Conservation (phyloP, 2,888 invertebrate species). For the Sylvicola cinctus region DNA sequence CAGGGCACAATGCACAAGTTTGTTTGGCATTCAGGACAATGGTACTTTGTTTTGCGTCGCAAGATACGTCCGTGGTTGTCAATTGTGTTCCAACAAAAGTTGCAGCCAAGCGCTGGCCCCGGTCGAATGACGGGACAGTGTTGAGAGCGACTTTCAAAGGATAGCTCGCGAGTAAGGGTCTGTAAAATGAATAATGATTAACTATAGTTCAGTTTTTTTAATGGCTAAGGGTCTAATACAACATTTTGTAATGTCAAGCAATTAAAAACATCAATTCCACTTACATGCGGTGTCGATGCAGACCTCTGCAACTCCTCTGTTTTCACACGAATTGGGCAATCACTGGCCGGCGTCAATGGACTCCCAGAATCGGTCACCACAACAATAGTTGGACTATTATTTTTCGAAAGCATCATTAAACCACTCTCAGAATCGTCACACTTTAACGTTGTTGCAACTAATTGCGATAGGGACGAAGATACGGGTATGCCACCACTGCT, state of each 20-base stretch:
- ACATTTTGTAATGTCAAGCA: slow-evolving; percentile 3
- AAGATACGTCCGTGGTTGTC: slow-evolving; percentile 64
- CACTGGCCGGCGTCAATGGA: not conserved
- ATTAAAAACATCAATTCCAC: not conserved
- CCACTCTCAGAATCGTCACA: slow-evolving; percentile 7
- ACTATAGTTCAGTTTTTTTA: slow-evolving; percentile 2
- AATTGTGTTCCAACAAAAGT: slow-evolving; percentile 80
- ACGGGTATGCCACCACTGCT: not conserved
- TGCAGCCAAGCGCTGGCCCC: slow-evolving; percentile 70
- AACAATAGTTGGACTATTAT: slow-evolving; percentile 19
- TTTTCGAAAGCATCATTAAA: slow-evolving; percentile 14
- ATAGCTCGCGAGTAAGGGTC: slow-evolving; percentile 22
- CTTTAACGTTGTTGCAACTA: slow-evolving; percentile 3
- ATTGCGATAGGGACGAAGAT: not conserved
- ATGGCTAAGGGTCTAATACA: slow-evolving; percentile 8
- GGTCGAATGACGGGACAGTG: slow-evolving; percentile 68
- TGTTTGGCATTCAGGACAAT: slow-evolving; percentile 75
- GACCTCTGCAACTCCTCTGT: slow-evolving; percentile 38
- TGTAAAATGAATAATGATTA: slow-evolving; percentile 7
- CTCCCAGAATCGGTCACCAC: slow-evolving; percentile 14
- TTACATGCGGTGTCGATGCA: slow-evolving; percentile 38
- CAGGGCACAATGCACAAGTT: slow-evolving; percentile 79
- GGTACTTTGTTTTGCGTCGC: slow-evolving; percentile 71
- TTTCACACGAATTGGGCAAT: slow-evolving; percentile 25
- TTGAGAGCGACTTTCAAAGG: slow-evolving; percentile 37